Conservation (phyloP, 1,140 invertebrate genomes). For the Aleiodes sp. region DNA sequence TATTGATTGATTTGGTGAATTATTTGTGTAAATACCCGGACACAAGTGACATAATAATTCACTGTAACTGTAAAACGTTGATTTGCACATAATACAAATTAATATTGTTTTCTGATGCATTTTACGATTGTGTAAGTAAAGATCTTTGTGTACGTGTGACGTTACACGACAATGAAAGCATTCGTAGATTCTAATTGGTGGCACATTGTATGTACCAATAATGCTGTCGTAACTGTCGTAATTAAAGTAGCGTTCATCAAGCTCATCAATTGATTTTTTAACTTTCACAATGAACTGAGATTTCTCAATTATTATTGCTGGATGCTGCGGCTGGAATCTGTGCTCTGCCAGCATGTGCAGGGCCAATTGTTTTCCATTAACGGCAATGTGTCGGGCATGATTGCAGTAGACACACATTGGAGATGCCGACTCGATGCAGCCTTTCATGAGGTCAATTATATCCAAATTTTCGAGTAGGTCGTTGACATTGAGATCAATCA, state of each 20-base stretch:
- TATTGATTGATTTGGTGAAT: neutral
- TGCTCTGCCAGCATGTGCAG: slow-evolving; percentile 82
- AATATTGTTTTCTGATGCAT: slow-evolving; percentile 84
- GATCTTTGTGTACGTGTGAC: slow-evolving; percentile 80
- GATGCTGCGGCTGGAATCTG: slow-evolving; percentile 73
- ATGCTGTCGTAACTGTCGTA: slow-evolving; percentile 73
- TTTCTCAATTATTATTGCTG: slow-evolving; percentile 58
- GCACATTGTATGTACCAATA: slow-evolving; percentile 65
- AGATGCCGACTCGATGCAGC: slow-evolving; percentile 75
- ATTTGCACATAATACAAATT: slow-evolving; percentile 85
- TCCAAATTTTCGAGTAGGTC: slow-evolving; percentile 77
- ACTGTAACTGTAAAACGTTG: slow-evolving; percentile 85
- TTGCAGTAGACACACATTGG: slow-evolving; percentile 82
- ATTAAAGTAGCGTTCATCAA: slow-evolving; percentile 75
- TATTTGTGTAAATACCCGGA: slow-evolving; percentile 74
- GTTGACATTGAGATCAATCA: slow-evolving; percentile 78
- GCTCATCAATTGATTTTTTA: slow-evolving; percentile 71
- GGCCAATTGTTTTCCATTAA: slow-evolving; percentile 81
- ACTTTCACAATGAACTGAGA: slow-evolving; percentile 76
- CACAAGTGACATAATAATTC: slow-evolving; percentile 86
- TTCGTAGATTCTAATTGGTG: slow-evolving; percentile 73
- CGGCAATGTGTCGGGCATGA: slow-evolving; percentile 81
- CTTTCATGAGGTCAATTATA: slow-evolving; percentile 75
- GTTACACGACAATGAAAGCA: slow-evolving; percentile 85
- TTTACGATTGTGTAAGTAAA: slow-evolving; percentile 84